A percentile compares a stretch with the other conserved stretches of the same genome.
Evolutionary conservation across 2,797 vertebrate species (phyloP).

Genomic region (Alouatta caraya): DNA sequence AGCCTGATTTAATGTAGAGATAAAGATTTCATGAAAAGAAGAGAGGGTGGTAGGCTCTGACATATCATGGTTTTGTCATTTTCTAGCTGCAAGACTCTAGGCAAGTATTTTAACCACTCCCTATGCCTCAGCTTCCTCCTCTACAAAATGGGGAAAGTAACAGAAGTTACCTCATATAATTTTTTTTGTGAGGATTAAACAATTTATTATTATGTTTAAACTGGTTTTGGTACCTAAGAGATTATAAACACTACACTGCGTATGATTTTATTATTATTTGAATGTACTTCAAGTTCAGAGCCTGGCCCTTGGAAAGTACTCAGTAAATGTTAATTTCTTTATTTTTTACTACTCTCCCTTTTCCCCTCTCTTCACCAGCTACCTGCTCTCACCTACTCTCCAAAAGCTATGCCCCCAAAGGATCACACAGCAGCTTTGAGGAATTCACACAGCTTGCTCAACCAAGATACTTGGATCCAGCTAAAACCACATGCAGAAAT

Average conservation of each 20-base stretch:
- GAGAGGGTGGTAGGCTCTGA: neutral
- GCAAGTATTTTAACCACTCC: neutral
- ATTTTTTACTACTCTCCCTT: neutral
- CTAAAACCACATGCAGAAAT: neutral
- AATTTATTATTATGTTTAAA: neutral
- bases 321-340: neutral
- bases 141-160: neutral
- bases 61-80: neutral
- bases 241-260: neutral
- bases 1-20: fast-evolving
- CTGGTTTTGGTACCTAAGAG: neutral
- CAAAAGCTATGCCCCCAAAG: neutral
- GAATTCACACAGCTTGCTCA: neutral
- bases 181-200: neutral
- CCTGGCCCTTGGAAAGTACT: neutral
- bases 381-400: neutral
- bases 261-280: too few species aligned
- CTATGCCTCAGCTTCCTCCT: neutral
- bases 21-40: neutral
- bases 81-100: neutral
- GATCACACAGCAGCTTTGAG: neutral
- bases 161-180: neutral
- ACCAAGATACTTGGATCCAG: neutral
- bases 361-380: too few species aligned
- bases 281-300: neutral